Base-by-base conservation (phyloP, 2,888 invertebrate genomes). In the Catocala nupta region DNA sequence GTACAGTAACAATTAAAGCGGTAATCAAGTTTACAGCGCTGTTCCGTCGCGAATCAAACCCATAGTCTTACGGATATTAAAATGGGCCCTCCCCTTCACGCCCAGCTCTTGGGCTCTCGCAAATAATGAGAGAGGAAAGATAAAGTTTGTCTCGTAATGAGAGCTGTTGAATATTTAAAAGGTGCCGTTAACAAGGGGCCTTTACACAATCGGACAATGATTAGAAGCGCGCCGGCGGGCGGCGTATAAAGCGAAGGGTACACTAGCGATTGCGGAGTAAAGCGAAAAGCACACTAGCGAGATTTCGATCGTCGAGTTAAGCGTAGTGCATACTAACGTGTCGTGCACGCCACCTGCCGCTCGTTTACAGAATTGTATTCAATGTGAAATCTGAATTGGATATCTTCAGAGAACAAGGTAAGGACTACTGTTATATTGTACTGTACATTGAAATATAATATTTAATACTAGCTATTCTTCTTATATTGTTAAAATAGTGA, bases 91-190 rank as follows among this genome's bases (percentile, higher is more conserved):
- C 13, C 34, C 42, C 25, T 6, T 12, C 8, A 10, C 34, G 10
- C 11, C 5, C 44, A 5, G 12, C 36, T 7, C 16, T 49, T 34
- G 8, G 48, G 51, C 48, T n/a, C 9, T 47, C 44, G 36, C 47
- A 44, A 49, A 53, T 56, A 60, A 64, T 62, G 65, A 65, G 62
- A 57, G 49, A n/a, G 44, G 54, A 65, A 69, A 68, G 69, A 71
- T 69, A 68, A 69, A 75, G 68, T 68, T 68, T 58, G 58, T 45
- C 47, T 69, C 55, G 62, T 68, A 75, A 73, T 71, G 73, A 71
- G 50, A 59, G 62, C 68, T 70, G 65, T 65, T 77, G 70, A 73
- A 77, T 77, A 75, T 73, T 70, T 68, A 71, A 73, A 61, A 67
- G 68, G 57, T 13, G 59, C 47, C 67, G 55, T 68, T 70, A 68